phyloP scores from a whole-genome alignment of 2,888 invertebrate species.

The Eupithecia dodoneata region DNA sequence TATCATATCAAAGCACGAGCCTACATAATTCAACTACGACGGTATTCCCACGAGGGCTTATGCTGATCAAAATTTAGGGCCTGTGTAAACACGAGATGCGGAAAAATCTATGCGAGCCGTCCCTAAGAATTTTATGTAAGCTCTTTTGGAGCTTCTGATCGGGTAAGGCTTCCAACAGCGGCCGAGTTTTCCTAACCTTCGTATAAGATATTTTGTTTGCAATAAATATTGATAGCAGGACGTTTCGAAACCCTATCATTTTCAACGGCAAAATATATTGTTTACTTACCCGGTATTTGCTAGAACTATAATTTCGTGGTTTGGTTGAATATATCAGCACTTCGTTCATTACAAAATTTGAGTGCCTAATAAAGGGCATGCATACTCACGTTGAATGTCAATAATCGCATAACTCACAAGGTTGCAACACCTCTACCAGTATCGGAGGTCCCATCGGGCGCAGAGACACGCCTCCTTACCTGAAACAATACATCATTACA shows the following conservation, averaged over 20 bases:
- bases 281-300: not conserved
- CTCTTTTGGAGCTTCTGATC: slow-evolving; percentile 10
- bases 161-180: slow-evolving; percentile 11
- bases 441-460: slow-evolving; percentile 68
- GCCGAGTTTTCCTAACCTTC: not conserved
- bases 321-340: not conserved
- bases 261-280: slow-evolving; percentile 8
- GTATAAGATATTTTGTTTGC: slow-evolving; percentile 7
- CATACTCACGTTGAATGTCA: slow-evolving; percentile 53
- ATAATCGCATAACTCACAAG: slow-evolving; percentile 68
- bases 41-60: slow-evolving; percentile 56
- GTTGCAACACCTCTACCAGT: slow-evolving; percentile 70
- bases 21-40: slow-evolving; percentile 70
- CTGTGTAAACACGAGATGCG: slow-evolving; percentile 57
- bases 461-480: slow-evolving; percentile 75
- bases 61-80: slow-evolving; percentile 64
- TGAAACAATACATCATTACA: slow-evolving; percentile 83
- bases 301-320: not conserved
- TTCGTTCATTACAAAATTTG: slow-evolving; percentile 10
- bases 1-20: slow-evolving; percentile 78
- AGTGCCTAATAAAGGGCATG: slow-evolving; percentile 41
- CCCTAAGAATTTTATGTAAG: slow-evolving; percentile 20
- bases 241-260: slow-evolving; percentile 1
- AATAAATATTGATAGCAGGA: slow-evolving; percentile 6
- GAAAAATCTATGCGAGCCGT: slow-evolving; percentile 39